Evolutionary conservation across 2,113 vertebrate species (phyloP), one percentile per base, ranked within the genome.

Genomic region (Ascaphus truei): DNA sequence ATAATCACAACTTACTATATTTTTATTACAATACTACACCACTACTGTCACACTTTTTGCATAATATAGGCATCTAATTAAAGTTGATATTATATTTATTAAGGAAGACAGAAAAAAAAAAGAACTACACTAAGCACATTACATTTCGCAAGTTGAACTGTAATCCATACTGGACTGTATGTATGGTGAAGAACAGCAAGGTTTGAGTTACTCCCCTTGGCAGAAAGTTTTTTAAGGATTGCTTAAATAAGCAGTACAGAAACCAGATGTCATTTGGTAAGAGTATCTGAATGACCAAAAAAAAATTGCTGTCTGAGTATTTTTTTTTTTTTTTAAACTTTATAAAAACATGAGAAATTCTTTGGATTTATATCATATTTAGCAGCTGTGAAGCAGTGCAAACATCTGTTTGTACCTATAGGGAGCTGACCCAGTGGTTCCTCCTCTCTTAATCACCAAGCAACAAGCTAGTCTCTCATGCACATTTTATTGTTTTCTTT

Each of bases 351-450:
- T 79, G 86, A 87, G 87, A 87, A 91, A 93, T 92, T 90, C 86
- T 89, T 92, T 89, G 89, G 86, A 93, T 93, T 93, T 93, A 91
- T 92, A 91, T 93, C 87, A 90, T 90, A 90, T 91, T 93, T 90
- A 86, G 86, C 89, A 86, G 85, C 89, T 91, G 84, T 83, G 85
- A 87, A 89, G 90, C 89, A 85, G 83, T 73, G 83, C 85, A 86
- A 91, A 89, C 89, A 90, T 93, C 92, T 92, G 92, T 86, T 89
- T 83, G 82, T 89, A 85, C 86, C 92, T 90, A 85, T 79, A 79
- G 84, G 89, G 90, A 90, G 86, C 79, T 85, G 84, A 86, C 85
- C 83, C 72, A 29, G 5, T 0, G 71, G 84, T 80, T 81, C 78
- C 75, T 81, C 79, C 69, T 83, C 82, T 88, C 86, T 85, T 87